Evolutionary conservation across 2,888 invertebrate genomes (phyloP), one percentile per base, ranked within the genome.

Genomic region (Escarpia spicata): DNA sequence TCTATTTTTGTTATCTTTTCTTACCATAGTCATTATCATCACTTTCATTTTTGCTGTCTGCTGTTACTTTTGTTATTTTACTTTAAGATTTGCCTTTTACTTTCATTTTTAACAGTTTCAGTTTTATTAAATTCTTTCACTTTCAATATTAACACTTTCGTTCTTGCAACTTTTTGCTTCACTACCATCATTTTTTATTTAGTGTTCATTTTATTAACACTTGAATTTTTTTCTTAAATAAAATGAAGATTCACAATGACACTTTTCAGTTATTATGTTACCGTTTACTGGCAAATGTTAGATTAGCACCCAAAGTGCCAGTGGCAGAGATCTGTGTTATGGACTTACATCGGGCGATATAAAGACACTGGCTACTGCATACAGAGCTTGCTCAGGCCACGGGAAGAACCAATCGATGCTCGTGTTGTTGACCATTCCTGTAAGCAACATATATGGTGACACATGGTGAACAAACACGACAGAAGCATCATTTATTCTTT

Each of bases 361-460:
- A 95, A 98, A 98, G 0, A 98, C 98, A 93, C 98, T 98, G 0
- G 99, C 99, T 0, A 99, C 98, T 0, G 98, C 98, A 92, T 98
- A 97, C 92, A 99, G 96, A 0, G 99, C 99, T 96, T 99, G 98
- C 94, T 98, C 97, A 0, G 99, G 98, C 99, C 99, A 99, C 0
- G 98, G 98, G 96, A 98, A 98, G 96, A 98, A 98, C 99, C 99
- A 99, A 96, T 99, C 98, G 94, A 99, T 98, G 90, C 98, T 98
- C 0, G 98, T 98, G 95, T 98, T 98, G 96, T 98, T 99, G 90
- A 99, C 98, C 91, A 99, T 97, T 95, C 96, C 96, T 0, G 99
- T 37, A 93, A 52, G 52, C 52, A 15, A 52, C 52, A 52, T 15
- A 52, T 52, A 9, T 52, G 52, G 52, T 37, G 52, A 89, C 15